A percentile compares a stretch with the other conserved stretches of the same genome.
phyloP scores from a whole-genome alignment of 2,888 invertebrate genomes.

The Cephonodes hylas region DNA sequence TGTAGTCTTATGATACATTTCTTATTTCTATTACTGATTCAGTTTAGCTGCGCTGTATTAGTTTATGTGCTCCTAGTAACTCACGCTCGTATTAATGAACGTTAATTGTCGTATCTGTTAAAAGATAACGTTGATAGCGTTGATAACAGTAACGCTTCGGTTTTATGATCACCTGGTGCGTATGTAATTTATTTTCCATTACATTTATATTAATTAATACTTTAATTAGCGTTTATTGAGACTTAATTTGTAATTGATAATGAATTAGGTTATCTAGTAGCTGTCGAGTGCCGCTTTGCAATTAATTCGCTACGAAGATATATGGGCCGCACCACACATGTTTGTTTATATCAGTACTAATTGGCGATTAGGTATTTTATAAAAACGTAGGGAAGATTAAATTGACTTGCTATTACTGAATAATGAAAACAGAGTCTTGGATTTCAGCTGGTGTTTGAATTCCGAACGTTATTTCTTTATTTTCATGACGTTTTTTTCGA shows the following conservation, averaged over 20 bases:
- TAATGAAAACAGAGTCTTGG: too few species aligned
- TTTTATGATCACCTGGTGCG: constrained; percentile 5
- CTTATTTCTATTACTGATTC: neutral
- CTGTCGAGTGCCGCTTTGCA: neutral
- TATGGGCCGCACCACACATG: neutral
- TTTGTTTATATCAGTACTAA: neutral
- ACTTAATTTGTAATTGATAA: neutral
- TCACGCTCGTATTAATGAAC: constrained; percentile 9
- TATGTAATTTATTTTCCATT: neutral
- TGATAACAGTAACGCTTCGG: neutral
- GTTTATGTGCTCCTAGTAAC: constrained; percentile 36
- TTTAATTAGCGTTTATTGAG: neutral
- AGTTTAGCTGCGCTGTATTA: constrained; percentile 7
- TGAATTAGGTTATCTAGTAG: neutral
- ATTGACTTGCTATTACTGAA: too few species aligned
- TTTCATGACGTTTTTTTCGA: too few species aligned
- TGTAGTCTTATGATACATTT: neutral
- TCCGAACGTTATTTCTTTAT: too few species aligned
- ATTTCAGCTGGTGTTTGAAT: too few species aligned
- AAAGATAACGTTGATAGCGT: constrained; percentile 2
- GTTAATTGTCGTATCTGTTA: constrained; percentile 1
- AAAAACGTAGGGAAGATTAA: too few species aligned
- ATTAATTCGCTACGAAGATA: neutral
- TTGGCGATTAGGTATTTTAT: neutral
- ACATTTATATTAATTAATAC: constrained; percentile 1